These are phyloP conservation scores for Amniataba percoides DNA, from an alignment of 2,797 vertebrate species.

Conservation along the genomic window DNA sequence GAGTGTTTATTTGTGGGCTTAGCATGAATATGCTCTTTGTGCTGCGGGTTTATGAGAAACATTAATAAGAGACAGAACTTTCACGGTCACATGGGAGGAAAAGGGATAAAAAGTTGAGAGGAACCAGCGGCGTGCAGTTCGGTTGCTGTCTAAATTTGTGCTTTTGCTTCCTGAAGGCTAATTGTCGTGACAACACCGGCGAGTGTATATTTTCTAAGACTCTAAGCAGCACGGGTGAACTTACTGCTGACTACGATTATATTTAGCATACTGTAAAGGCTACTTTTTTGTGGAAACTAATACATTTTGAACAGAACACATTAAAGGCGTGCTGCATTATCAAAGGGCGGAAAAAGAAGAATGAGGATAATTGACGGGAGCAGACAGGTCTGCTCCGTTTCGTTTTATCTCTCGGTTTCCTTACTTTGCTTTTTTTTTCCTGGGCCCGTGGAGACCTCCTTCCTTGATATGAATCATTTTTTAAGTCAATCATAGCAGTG, in stretches of 20 bases:
- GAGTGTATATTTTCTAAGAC: conserved; percentile 21
- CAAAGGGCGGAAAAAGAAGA: conserved; percentile 37
- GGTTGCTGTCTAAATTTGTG: conserved; percentile 1
- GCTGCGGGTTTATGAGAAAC: conserved; percentile 36
- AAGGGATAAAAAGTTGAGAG: conserved; percentile 1
- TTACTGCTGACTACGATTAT: conserved; percentile 53
- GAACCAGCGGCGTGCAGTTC: not conserved
- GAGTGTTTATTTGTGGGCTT: conserved; percentile 44
- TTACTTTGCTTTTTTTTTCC: conserved; percentile 39
- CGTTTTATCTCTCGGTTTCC: conserved; percentile 62
- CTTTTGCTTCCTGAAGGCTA: conserved; percentile 24
- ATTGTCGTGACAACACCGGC: conserved; percentile 35
- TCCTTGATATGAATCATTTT: conserved; percentile 64
- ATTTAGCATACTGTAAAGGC: conserved; percentile 50
- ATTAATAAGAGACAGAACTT: conserved; percentile 35
- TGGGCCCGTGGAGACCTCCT: conserved; percentile 45
- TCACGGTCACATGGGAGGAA: conserved; percentile 38
- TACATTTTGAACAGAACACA: conserved; percentile 55
- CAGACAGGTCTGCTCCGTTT: conserved; percentile 41
- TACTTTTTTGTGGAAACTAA: conserved; percentile 60
- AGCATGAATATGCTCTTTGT: conserved; percentile 29
- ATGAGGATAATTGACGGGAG: conserved; percentile 59
- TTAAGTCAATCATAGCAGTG: conserved; percentile 58
- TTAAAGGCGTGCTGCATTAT: conserved; percentile 54
- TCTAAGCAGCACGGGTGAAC: conserved; percentile 18